phyloP scores from a whole-genome alignment of 2,888 invertebrate genomes.

The Sesia bembeciformis region DNA sequence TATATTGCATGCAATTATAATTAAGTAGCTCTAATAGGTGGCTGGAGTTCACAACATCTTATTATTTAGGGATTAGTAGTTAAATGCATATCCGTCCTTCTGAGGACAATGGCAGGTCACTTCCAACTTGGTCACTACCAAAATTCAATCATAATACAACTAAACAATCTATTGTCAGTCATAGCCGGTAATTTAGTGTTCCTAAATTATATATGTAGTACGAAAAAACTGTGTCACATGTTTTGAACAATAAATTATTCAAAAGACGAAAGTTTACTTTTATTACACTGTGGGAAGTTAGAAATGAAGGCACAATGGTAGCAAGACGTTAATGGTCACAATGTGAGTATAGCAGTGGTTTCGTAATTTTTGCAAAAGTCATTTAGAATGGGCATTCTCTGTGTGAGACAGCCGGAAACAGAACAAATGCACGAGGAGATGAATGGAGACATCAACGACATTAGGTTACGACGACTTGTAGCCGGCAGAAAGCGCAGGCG shows the following conservation, averaged over 20 bases:
- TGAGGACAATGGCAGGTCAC: too few relatives aligned
- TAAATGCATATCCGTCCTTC: background rate
- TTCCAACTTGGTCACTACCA: too few relatives aligned
- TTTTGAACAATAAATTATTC: too few relatives aligned
- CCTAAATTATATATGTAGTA: too few relatives aligned
- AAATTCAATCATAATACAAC: too few relatives aligned
- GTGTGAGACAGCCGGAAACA: conserved; percentile 32
- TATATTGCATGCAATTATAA: background rate
- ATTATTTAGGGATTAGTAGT: background rate
- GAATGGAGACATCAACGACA: conserved; percentile 14
- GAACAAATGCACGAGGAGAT: conserved; percentile 11
- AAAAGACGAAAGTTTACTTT: too few relatives aligned
- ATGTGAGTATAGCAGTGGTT: conserved; percentile 12
- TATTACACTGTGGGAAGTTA: too few relatives aligned
- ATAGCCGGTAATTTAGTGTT: too few relatives aligned
- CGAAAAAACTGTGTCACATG: too few relatives aligned
- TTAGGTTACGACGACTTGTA: conserved; percentile 20
- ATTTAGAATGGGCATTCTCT: conserved; percentile 16
- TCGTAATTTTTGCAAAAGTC: conserved; percentile 50
- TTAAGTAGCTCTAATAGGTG: background rate
- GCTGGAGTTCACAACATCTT: background rate
- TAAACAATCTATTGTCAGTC: too few relatives aligned
- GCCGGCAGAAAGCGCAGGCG: conserved; percentile 24
- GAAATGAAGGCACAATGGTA: too few relatives aligned
- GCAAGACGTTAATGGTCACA: too few relatives aligned